phyloP scores from a whole-genome alignment of 2,888 invertebrate genomes.

The Polylopha cassiicola region DNA sequence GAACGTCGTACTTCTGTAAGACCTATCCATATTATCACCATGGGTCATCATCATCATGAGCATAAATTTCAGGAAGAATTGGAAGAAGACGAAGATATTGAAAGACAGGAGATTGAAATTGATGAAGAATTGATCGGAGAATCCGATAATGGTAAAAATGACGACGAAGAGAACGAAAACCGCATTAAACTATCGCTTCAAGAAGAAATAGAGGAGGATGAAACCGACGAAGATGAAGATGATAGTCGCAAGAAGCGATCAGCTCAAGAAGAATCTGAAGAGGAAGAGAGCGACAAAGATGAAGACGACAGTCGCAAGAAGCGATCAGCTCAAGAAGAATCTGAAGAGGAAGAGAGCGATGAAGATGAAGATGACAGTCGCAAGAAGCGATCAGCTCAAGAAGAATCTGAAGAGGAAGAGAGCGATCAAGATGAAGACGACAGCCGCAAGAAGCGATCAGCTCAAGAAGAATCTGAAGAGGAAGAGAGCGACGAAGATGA shows the following conservation, averaged over 20 bases:
- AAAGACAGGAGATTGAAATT: slow-evolving; percentile 23
- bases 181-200: neutral
- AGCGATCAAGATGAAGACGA: too few relatives aligned
- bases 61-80: slow-evolving; percentile 24
- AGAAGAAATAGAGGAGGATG: slow-evolving; percentile 10
- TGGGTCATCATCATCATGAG: slow-evolving; percentile 1
- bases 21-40: neutral
- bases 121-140: slow-evolving; percentile 15
- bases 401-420: neutral
- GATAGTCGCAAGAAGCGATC: slow-evolving; percentile 3
- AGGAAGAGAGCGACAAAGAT: neutral
- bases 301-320: too few relatives aligned
- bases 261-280: slow-evolving; percentile 8
- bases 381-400: slow-evolving; percentile 7
- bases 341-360: too few relatives aligned
- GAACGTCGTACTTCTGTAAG: slow-evolving; percentile 1
- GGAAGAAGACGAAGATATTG: slow-evolving; percentile 22
- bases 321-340: too few relatives aligned
- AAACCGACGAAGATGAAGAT: slow-evolving; percentile 2
- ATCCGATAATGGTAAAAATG: slow-evolving; percentile 13
- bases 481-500: too few relatives aligned
- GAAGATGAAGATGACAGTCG: too few relatives aligned
- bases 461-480: slow-evolving; percentile 8
- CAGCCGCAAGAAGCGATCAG: slow-evolving; percentile 12
- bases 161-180: slow-evolving; percentile 9